Conservation (phyloP, 2,797 vertebrate species). For the Betta splendens region DNA sequence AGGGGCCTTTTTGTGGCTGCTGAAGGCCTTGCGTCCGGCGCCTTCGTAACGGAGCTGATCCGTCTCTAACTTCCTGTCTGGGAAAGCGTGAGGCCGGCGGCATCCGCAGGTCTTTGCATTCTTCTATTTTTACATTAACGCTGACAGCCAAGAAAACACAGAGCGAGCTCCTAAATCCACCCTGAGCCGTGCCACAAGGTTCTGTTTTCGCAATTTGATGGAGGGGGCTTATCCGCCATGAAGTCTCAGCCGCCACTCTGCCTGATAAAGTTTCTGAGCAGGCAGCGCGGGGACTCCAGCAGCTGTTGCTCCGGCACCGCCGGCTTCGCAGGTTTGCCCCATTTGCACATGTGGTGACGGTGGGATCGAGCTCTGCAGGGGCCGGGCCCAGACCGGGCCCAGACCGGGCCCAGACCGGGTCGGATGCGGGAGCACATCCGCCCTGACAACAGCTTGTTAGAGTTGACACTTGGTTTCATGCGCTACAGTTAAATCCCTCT, state of each 20-base stretch:
- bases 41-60: slow-evolving; percentile 1
- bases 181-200: slow-evolving; percentile 66
- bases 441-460: slow-evolving; percentile 71
- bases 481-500: slow-evolving; percentile 71
- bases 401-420: slow-evolving; percentile 6
- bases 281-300: slow-evolving; percentile 47
- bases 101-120: slow-evolving; percentile 44
- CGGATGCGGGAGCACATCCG: slow-evolving; percentile 16
- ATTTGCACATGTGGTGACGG: slow-evolving; percentile 68
- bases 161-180: slow-evolving; percentile 56
- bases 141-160: slow-evolving; percentile 44
- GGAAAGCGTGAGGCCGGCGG: slow-evolving; percentile 42
- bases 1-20: neutral
- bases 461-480: slow-evolving; percentile 73
- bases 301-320: slow-evolving; percentile 68
- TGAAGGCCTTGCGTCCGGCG: no score
- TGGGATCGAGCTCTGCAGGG: slow-evolving; percentile 51
- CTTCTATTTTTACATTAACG: slow-evolving; percentile 54
- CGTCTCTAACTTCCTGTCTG: slow-evolving; percentile 2
- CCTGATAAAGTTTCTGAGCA: slow-evolving; percentile 63
- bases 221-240: slow-evolving; percentile 59
- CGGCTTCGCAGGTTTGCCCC: slow-evolving; percentile 62
- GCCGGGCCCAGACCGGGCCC: slow-evolving; percentile 40
- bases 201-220: slow-evolving; percentile 70
- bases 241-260: slow-evolving; percentile 70